Base-by-base conservation (phyloP, 2,888 invertebrate genomes). In the Gastrophysa polygoni region DNA sequence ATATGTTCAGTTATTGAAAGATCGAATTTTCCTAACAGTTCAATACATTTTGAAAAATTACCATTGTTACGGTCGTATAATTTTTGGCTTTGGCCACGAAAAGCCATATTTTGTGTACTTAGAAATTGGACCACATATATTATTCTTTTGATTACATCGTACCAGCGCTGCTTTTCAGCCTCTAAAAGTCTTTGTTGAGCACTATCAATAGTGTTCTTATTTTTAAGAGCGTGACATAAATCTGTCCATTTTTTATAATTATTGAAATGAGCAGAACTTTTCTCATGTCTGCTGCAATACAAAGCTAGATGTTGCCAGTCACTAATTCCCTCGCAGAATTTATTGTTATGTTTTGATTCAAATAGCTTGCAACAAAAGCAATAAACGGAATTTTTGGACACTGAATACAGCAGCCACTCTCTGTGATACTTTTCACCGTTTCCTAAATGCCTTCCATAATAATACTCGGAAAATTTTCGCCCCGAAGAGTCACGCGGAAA, bases 291-390 rank as follows among this genome's bases (percentile, higher is more conserved):
- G 28, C 17, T 24, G 16, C 16, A 48, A 47, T 17, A 28, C 11
- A 28, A 14, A 28, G 48, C 8, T 48, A 57, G 48, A 57, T 57
- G 47, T 17, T 48, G 48, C 57, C 38, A 38, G 11, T 38, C 56
- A 56, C 11, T 18, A 46, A 20, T 14, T 14, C 56, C 56, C 14
- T 44, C 24, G 8, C 44, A 56, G n/a, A 18, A 10, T 10, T 14
- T 38, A 1, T 7, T 1, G 18, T 17, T 18, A n/a, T n/a, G n/a
- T n/a, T n/a, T n/a, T 59, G 59, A 67, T 48, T 64, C 55, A 64
- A 71, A 69, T 46, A 71, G 56, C 64, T 65, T 70, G 57, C 68
- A 69, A 52, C 64, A 63, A 60, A 71, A 70, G 57, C 68, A 69
- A 68, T 59, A 68, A 6, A 68, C 64, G 21, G 59, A 58, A 65